These are phyloP conservation scores for Urocolius indicus DNA, from an alignment of 2,113 vertebrate genomes.

Conservation along the genomic window DNA sequence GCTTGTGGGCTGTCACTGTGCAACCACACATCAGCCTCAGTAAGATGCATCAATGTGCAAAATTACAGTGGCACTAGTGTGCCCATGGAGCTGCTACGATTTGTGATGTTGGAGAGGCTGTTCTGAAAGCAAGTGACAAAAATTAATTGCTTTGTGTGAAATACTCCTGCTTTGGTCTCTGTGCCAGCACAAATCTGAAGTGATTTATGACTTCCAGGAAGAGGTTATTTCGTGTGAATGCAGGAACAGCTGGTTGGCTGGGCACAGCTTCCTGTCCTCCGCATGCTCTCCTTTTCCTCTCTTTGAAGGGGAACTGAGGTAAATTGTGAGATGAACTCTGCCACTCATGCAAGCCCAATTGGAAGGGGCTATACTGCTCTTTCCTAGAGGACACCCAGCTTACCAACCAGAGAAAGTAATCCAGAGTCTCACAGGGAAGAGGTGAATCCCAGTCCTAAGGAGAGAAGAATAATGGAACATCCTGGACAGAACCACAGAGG, in stretches of 20 bases:
- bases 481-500: neutral
- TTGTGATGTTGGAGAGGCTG: neutral
- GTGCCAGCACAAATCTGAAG: neutral
- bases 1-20: neutral
- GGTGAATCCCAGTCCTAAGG: neutral
- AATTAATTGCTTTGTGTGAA: neutral
- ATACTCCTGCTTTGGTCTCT: neutral
- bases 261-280: neutral
- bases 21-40: neutral
- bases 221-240: neutral
- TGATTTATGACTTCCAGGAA: conserved; percentile 3
- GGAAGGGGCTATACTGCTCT: neutral
- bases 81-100: neutral
- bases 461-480: neutral
- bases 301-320: neutral
- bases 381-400: neutral
- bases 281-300: neutral
- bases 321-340: neutral
- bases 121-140: neutral
- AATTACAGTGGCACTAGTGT: neutral
- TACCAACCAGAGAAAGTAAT: neutral
- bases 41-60: too few species aligned
- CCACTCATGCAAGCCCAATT: accelerated
- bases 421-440: neutral
- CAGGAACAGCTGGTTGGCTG: neutral